Base-by-base conservation (phyloP, 2,888 invertebrate genomes). In the Sinohyriopsis cumingii region DNA sequence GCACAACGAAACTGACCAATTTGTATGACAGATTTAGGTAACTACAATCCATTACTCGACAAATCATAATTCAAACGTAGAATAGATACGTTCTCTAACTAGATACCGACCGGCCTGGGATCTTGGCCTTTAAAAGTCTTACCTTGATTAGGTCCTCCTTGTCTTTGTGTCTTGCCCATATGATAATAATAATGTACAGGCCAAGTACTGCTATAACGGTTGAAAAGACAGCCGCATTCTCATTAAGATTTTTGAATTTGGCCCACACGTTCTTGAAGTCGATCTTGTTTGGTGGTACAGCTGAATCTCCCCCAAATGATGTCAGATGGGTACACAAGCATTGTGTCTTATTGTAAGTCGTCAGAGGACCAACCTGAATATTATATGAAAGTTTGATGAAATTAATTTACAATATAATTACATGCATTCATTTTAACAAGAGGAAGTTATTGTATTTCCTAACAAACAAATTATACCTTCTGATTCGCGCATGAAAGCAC, bases 231-330 rank as follows among this genome's bases (percentile, higher is more conserved):
- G 89, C 89, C 7, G 89, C 86, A 67, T 89, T 89, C 71, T 89
- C 89, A 55, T 81, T 82, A 53, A 89, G 84, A 68, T 88, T 84
- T 69, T 84, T 85, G 76, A 90, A 90, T 79, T 88, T 88, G 25
- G 83, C 83, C 86, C 86, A 89, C 6, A 90, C 89, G 53, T 87
- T 90, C 67, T 73, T 84, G 78, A 90, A 90, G 83, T 90, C 88
- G 66, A 90, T 90, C 18, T 89, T 89, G 79, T 90, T 90, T 2
- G 88, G 88, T 6, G 89, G 88, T 5, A 89, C 89, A 12, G 83
- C 88, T 66, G 89, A 85, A 77, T 89, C 89, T 18, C 89, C 87
- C 2, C 89, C 89, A 71, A 90, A 90, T 5, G 90, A 88, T 6
- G 90, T 90, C 78, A 90, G 78, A 72, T 90, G 90, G 59, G 77